Base-by-base conservation (phyloP, 2,888 invertebrate species). In the Altica lythri region DNA sequence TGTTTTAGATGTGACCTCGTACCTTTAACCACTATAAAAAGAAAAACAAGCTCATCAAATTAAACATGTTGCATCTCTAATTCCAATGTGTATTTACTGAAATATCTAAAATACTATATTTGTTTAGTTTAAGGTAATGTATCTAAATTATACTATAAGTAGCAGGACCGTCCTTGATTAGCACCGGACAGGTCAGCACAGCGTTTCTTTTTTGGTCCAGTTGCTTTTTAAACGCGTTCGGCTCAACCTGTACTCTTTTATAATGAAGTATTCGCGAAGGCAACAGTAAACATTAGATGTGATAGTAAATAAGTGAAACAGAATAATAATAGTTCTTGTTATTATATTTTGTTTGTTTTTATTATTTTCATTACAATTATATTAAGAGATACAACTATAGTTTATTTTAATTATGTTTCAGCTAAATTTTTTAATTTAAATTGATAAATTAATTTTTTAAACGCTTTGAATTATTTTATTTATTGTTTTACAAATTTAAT, bases 71-170 rank as follows among this genome's bases (percentile, higher is more conserved):
- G 38, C 50, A 52, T 50, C 34, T 52, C 46, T 43, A 53, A 54
- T 49, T 43, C 49, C 40, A 32, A 27, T 46, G 56, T 56, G 44
- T 56, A 59, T 56, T 58, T 53, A 53, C 49, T 30, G 40, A 49
- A 58, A 47, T 47, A 59, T 53, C 46, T 59, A 29, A 52, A 55
- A 55, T 42, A 50, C 61, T 61, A 54, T 61, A 58, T 62, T 62
- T 62, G 62, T 59, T 63, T 62, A 52, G 49, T 53, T 57, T 62
- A 60, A 62, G 62, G 63, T 60, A 60, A 47, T 51, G 57, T 53
- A 59, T 59, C 60, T 44, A 58, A 53, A 58, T 59, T 55, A 56
- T 55, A 47, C 55, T 60, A 55, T 60, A 60, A 58, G 57, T 47
- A 58, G 44, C 59, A 55, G 60, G 55, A 52, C 55, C 60, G 60